phyloP scores from a whole-genome alignment of 2,113 vertebrate species.

The Dasyornis broadbenti region DNA sequence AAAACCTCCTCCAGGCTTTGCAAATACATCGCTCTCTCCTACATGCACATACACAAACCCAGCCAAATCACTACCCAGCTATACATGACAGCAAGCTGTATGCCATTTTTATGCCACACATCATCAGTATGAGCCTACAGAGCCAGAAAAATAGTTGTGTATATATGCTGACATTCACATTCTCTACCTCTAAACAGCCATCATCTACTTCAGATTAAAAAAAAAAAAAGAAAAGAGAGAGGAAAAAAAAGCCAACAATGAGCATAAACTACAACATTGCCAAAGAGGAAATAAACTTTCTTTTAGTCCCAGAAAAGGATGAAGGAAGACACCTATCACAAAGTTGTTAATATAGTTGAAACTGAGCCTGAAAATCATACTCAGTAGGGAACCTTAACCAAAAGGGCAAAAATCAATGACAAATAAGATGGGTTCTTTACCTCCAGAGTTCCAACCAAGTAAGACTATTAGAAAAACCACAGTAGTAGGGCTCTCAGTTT shows the following conservation, averaged over 20 bases:
- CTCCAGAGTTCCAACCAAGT: conserved; percentile 46
- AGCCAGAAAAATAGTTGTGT: background rate
- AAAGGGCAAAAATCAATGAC: conserved; percentile 58
- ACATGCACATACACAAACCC: background rate
- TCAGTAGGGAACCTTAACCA: conserved; percentile 14
- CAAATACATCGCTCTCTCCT: background rate
- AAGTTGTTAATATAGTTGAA: conserved; percentile 36
- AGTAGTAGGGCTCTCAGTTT: background rate
- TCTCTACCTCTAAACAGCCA: background rate
- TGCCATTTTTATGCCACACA: background rate
- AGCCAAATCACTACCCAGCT: background rate
- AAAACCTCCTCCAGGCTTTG: background rate
- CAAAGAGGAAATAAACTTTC: background rate
- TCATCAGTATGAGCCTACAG: background rate
- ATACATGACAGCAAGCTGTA: background rate
- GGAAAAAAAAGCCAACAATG: background rate
- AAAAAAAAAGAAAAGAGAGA: background rate
- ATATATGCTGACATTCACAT: background rate
- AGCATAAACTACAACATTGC: background rate
- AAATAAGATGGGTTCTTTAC: conserved; percentile 47
- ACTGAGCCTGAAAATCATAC: conserved; percentile 14
- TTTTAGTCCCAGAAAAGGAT: background rate
- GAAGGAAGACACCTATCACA: background rate
- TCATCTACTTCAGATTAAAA: background rate
- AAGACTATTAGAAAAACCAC: conserved; percentile 48